Evolutionary conservation across 1,140 invertebrate genomes (phyloP).

Genomic region (Macrobrachium rosenbergii): DNA sequence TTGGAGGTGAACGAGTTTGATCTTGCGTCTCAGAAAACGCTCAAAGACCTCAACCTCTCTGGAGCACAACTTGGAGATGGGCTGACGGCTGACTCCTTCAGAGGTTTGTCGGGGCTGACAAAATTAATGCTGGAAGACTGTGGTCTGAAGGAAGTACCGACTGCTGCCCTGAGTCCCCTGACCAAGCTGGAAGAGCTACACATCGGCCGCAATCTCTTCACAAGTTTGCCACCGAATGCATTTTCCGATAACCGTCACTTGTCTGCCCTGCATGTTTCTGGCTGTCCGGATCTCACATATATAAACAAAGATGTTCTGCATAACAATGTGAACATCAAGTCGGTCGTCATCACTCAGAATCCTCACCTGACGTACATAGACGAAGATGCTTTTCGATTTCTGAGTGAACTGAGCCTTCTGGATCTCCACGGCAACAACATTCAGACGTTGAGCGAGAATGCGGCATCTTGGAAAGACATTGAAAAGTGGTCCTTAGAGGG

Average conservation of each 20-base stretch:
- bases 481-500: slow-evolving; percentile 58
- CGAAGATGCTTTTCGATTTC: slow-evolving; percentile 54
- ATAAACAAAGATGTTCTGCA: slow-evolving; percentile 49
- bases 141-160: slow-evolving; percentile 55
- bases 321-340: slow-evolving; percentile 56
- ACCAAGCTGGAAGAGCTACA: slow-evolving; percentile 61
- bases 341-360: slow-evolving; percentile 60
- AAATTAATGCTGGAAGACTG: slow-evolving; percentile 59
- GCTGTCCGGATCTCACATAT: slow-evolving; percentile 43
- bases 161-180: slow-evolving; percentile 52
- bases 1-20: slow-evolving; percentile 47
- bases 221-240: slow-evolving; percentile 45
- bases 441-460: slow-evolving; percentile 54
- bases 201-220: slow-evolving; percentile 60
- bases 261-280: slow-evolving; percentile 53
- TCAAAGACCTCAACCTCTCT: slow-evolving; percentile 61
- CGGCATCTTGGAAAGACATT: slow-evolving; percentile 61
- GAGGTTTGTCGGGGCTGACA: slow-evolving; percentile 42
- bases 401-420: slow-evolving; percentile 53
- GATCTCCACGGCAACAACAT: slow-evolving; percentile 62
- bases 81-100: slow-evolving; percentile 43
- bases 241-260: slow-evolving; percentile 60
- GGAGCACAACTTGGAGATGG: slow-evolving; percentile 50
- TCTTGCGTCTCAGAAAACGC: slow-evolving; percentile 43
- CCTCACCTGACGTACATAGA: slow-evolving; percentile 55